These are phyloP conservation scores for Drosophila neonasuta DNA, from an alignment of 2,888 invertebrate species.

Conservation along the genomic window DNA sequence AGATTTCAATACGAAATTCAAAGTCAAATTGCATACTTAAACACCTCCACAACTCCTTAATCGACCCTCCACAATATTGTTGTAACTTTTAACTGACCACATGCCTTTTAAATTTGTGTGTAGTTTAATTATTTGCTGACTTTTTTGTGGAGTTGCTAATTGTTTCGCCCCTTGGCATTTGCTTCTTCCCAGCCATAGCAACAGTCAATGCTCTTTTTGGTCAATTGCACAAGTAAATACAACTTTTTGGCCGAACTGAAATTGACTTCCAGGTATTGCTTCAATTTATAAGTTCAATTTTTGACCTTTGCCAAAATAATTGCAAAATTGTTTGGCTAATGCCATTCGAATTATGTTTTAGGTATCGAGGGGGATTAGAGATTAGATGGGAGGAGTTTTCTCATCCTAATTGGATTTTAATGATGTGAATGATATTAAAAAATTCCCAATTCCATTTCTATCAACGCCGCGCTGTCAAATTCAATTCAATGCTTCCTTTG, in stretches of 20 bases:
- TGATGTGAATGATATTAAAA: slow-evolving; percentile 43
- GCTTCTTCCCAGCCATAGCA: background rate
- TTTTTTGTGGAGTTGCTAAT: slow-evolving; percentile 38
- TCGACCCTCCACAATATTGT: slow-evolving; percentile 2
- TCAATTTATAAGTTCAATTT: slow-evolving; percentile 12
- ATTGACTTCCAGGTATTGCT: slow-evolving; percentile 21
- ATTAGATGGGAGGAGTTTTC: background rate
- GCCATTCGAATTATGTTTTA: background rate
- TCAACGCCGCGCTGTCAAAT: slow-evolving; percentile 35
- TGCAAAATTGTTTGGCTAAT: slow-evolving; percentile 21
- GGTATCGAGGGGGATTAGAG: background rate
- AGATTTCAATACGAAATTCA: too few relatives aligned
- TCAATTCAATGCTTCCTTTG: slow-evolving; percentile 41
- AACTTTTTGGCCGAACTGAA: slow-evolving; percentile 31
- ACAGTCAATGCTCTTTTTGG: slow-evolving; percentile 37
- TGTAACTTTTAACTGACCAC: background rate
- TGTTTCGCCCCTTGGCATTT: slow-evolving; percentile 43
- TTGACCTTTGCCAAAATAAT: slow-evolving; percentile 13
- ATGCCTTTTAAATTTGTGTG: slow-evolving; percentile 5
- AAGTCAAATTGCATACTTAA: too few relatives aligned
- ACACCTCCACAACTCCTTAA: too few relatives aligned
- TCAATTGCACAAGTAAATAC: slow-evolving; percentile 28
- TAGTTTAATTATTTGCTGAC: slow-evolving; percentile 48
- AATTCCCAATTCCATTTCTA: slow-evolving; percentile 32
- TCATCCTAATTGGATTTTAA: slow-evolving; percentile 55